A percentile compares a stretch with the other conserved stretches of the same genome.
phyloP scores from a whole-genome alignment of 1,140 invertebrate genomes.

The Zelostemma sp. region DNA sequence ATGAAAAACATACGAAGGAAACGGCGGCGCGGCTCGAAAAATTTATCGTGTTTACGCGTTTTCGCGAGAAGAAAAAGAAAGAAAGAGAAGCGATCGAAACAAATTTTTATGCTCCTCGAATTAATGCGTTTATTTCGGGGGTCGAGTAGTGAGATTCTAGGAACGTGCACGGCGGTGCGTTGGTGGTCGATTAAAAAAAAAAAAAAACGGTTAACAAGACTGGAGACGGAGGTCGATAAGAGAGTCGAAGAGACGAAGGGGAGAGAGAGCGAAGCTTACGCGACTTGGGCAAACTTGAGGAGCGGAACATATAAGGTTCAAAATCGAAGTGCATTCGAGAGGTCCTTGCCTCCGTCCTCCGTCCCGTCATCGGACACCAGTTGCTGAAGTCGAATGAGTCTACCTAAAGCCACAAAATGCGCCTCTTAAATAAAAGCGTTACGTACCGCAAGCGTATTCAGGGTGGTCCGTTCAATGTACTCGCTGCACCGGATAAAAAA shows the following conservation, averaged over 20 bases:
- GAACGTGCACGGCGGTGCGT: too few relatives aligned
- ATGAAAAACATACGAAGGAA: not conserved
- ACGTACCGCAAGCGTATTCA: not conserved
- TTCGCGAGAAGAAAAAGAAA: too few relatives aligned
- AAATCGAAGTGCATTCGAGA: constrained; percentile 50
- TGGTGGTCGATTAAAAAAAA: not conserved
- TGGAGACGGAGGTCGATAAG: not conserved
- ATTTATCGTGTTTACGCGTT: too few relatives aligned
- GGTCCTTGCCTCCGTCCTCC: constrained; percentile 35
- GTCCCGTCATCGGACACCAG: constrained; percentile 48
- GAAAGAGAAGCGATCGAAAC: too few relatives aligned
- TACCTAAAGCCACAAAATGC: constrained; percentile 17
- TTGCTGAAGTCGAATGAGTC: constrained; percentile 37
- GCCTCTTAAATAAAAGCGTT: not conserved
- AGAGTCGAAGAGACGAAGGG: not conserved
- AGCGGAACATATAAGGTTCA: constrained; percentile 47
- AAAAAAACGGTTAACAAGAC: not conserved
- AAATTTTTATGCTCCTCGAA: too few relatives aligned
- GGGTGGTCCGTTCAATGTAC: constrained; percentile 9
- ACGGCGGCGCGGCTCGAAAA: not conserved
- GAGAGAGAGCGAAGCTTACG: not conserved
- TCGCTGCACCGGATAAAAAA: too few relatives aligned
- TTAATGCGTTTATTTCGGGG: too few relatives aligned
- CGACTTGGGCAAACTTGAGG: constrained; percentile 7
- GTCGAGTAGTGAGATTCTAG: too few relatives aligned